Base-by-base conservation (phyloP, 1,140 invertebrate species). In the Neotoxoptera formosana region DNA sequence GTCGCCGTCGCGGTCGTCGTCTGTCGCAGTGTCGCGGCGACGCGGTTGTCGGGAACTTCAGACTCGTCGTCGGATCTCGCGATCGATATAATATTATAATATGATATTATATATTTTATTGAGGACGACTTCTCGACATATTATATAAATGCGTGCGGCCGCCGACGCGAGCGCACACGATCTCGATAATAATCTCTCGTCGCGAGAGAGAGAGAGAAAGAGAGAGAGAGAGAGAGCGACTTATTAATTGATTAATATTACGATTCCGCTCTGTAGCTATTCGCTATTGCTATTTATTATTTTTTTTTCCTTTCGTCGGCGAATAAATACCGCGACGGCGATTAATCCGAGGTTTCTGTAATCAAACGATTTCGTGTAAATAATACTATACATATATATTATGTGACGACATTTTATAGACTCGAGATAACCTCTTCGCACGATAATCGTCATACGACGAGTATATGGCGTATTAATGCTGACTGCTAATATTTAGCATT, bases 241-340 rank as follows among this genome's bases (percentile, higher is more conserved):
- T n/a, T n/a, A n/a, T 76, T 76, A n/a, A 76, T 76, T n/a, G n/a
- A 34, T 76, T 76, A 76, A 76, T n/a, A n/a, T 76, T 76, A 76
- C 60, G 30, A 76, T 76, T 76, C 21, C 14, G 30, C 60, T 76
- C 17, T 76, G n/a, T 76, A 30, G 60, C 60, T 14, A n/a, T n/a
- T n/a, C 60, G 3, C 14, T n/a, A n/a, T n/a, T 11, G 11, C 14
- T 34, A 76, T 76, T 17, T 41, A 41, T 41, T n/a, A n/a, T n/a
- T n/a, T n/a, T 17, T n/a, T 67, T 67, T 67, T n/a, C 7, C 11
- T 60, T n/a, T 67, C 21, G 7, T 0, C 7, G 14, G 0, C 60
- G 17, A 67, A 67, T 67, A 67, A 67, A 67, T 67, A 76, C 60
- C 60, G 41, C 41, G 41, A 4, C 41, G 7, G n/a, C 30, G 60